Conservation (phyloP, 2,113 vertebrate genomes). For the Nycticryphes semicollaris region DNA sequence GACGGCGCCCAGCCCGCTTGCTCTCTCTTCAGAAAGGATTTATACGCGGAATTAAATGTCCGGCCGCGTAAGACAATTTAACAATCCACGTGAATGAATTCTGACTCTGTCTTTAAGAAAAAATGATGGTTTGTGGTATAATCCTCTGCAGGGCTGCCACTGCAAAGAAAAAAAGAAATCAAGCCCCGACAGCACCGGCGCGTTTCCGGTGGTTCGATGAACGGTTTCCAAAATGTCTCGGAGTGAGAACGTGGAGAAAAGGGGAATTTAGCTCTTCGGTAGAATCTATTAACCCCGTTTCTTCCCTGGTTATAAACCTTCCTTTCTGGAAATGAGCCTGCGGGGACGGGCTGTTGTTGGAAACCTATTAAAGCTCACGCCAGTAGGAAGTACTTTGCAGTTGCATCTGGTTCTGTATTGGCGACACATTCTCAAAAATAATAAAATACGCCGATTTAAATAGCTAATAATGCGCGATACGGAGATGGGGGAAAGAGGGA, state of each 20-base stretch:
- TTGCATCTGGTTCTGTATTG: not conserved
- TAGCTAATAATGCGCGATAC: too few species aligned
- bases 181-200: not conserved
- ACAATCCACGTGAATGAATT: not conserved
- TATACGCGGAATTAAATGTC: not conserved
- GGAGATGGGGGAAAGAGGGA: too few species aligned
- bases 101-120: not conserved
- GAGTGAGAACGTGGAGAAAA: not conserved
- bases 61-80: not conserved
- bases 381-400: not conserved
- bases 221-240: not conserved
- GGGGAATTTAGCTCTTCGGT: not conserved
- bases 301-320: not conserved
- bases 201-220: not conserved
- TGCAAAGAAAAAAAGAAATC: not conserved
- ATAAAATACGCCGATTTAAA: accelerated
- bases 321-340: not conserved
- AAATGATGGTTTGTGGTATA: not conserved
- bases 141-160: not conserved
- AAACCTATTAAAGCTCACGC: not conserved
- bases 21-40: not conserved
- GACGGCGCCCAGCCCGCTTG: not conserved
- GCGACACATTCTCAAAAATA: not conserved
- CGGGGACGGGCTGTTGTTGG: not conserved
- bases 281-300: not conserved